Evolutionary conservation across 2,888 invertebrate species (phyloP), one percentile per base, ranked within the genome.

Genomic region (Heliconius ismenius): DNA sequence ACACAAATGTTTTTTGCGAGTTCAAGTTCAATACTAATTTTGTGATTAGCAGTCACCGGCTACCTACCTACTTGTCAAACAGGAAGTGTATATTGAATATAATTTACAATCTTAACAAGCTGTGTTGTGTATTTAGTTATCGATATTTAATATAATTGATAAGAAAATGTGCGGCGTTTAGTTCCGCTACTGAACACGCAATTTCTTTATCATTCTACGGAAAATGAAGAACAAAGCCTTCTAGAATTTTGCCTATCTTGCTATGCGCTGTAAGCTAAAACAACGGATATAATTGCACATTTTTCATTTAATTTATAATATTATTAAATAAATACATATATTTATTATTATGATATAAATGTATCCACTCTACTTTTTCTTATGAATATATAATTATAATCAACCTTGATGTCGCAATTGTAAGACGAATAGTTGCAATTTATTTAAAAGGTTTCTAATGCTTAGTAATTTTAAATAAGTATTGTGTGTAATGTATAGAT

Each of bases 371-470:
- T 21, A 64, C 24, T 67, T 67, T 60, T 67, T 39, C 15, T 9
- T 39, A n/a, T 67, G 67, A 39, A 67, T 67, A 67, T 67, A 67
- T 67, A 67, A 67, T 67, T 67, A 24, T 24, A 39, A 39, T 24
- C 39, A 67, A 67, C 67, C 67, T 67, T 67, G 67, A 24, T 15
- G 9, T 67, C 24, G 39, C 39, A 24, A 24, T 67, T 67, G 18
- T 67, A 24, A 39, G 39, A 67, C 24, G 24, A 39, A 67, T 43
- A 26, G 15, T 39, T 18, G n/a, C 15, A 67, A 67, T 67, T 67
- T 67, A 24, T 67, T 67, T 67, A 67, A 67, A 67, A 67, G 67
- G 67, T 24, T 67, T 39, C 24, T 67, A 24, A 67, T 39, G 67
- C 24, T 24, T 7, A 11, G n/a, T 39, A 39, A 65, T 65, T 65